A percentile compares a stretch with the other conserved stretches of the same genome.
phyloP scores from a whole-genome alignment of 2,113 vertebrate species.

The Oostethus manadensis region DNA sequence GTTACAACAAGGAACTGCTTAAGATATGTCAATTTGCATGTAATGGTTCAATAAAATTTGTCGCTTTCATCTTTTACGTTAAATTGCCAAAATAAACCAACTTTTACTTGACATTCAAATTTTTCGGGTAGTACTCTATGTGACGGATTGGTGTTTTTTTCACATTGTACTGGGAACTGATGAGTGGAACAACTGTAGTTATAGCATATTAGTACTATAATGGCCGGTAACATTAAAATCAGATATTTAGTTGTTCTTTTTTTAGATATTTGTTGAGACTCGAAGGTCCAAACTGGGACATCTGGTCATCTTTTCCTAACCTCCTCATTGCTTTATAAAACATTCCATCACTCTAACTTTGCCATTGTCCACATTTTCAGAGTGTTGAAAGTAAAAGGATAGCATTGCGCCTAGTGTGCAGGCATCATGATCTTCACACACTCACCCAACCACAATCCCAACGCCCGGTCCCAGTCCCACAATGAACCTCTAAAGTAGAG shows the following conservation, averaged over 20 bases:
- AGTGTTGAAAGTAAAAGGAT: not conserved
- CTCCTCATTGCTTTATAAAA: slow-evolving; percentile 12
- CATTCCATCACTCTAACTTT: slow-evolving; percentile 20
- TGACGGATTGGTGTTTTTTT: not conserved
- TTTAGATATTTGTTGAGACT: not conserved
- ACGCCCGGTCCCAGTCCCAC: slow-evolving; percentile 3
- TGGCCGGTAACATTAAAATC: not conserved
- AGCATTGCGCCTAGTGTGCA: slow-evolving; percentile 6
- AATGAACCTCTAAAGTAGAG: slow-evolving; percentile 19
- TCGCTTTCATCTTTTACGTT: too few relatives aligned
- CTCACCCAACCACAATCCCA: not conserved
- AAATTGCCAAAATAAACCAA: too few relatives aligned
- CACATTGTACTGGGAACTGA: not conserved
- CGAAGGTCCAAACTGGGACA: not conserved
- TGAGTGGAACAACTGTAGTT: not conserved
- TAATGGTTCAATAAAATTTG: too few relatives aligned
- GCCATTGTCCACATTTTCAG: not conserved
- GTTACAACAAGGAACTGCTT: too few relatives aligned
- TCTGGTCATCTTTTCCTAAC: not conserved
- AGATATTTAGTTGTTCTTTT: not conserved
- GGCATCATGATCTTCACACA: slow-evolving; percentile 27
- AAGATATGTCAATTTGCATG: too few relatives aligned
- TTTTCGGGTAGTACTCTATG: too few relatives aligned
- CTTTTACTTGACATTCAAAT: too few relatives aligned
- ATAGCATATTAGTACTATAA: too few relatives aligned